Evolutionary conservation across 2,797 vertebrate species (phyloP).

Genomic region (Australoheros facetus): DNA sequence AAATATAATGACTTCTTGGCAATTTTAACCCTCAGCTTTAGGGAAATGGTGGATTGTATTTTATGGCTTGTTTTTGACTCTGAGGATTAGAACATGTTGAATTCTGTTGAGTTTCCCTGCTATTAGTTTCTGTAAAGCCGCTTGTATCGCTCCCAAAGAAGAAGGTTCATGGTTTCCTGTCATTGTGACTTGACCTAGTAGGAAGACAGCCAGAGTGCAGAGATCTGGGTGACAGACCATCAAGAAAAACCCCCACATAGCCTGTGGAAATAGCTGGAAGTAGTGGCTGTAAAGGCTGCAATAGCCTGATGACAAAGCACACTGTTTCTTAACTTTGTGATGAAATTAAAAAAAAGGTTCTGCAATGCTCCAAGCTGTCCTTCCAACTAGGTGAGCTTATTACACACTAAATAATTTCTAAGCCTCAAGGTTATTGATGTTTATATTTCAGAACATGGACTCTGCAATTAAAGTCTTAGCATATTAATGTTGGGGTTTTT

Average conservation of each 20-base stretch:
- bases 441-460: constrained; percentile 7
- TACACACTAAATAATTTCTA: not conserved
- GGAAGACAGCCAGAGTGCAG: constrained; percentile 51
- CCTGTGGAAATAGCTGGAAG: constrained; percentile 65
- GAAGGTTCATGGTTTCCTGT: constrained; percentile 52
- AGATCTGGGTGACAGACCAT: constrained; percentile 64
- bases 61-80: constrained; percentile 24
- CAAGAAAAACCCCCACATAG: constrained; percentile 12
- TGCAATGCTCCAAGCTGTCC: constrained; percentile 19
- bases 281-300: constrained; percentile 17
- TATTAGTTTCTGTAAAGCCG: constrained; percentile 7
- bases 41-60: constrained; percentile 37
- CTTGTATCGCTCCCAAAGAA: constrained; percentile 29
- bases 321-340: constrained; percentile 60
- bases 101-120: not conserved
- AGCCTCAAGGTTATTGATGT: constrained; percentile 2
- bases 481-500: constrained; percentile 12
- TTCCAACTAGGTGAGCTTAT: constrained; percentile 46
- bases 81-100: constrained; percentile 24
- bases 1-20: constrained; percentile 39
- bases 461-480: constrained; percentile 27
- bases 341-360: constrained; percentile 42
- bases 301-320: constrained; percentile 36
- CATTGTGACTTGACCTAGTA: constrained; percentile 61
- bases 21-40: constrained; percentile 31